Percentiles rank a stretch among this genome's conserved stretches.
Evolutionary conservation across 2,888 invertebrate species (phyloP).

Genomic region (Lydus trimaculatus): DNA sequence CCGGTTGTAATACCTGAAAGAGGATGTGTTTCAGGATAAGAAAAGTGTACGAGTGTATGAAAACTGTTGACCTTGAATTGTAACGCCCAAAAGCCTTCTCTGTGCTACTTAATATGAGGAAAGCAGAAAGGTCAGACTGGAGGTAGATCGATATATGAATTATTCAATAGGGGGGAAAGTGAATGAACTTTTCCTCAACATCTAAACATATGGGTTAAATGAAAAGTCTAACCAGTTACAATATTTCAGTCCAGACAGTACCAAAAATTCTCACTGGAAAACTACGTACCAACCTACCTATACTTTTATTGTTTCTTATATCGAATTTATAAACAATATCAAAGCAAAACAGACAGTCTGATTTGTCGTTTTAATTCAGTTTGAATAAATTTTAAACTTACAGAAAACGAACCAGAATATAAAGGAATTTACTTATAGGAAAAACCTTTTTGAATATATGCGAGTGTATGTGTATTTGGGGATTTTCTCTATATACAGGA

Average conservation of each 20-base stretch:
- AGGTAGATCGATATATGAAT: constrained; percentile 62
- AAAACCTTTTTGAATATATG: constrained; percentile 14
- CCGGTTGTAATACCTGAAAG: background rate
- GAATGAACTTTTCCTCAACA: constrained; percentile 60
- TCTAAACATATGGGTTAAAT: constrained; percentile 59
- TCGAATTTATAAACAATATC: background rate
- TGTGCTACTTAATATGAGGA: constrained; percentile 60
- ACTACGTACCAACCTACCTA: no score
- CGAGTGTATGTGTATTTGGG: constrained; percentile 20
- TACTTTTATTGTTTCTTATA: background rate
- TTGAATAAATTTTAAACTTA: background rate
- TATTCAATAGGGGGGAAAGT: constrained; percentile 62
- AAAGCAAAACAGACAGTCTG: background rate
- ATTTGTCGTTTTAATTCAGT: background rate
- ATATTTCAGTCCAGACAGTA: background rate
- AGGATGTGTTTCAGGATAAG: background rate
- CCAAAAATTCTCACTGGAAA: background rate
- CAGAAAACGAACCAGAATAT: background rate
- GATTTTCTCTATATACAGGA: constrained; percentile 19
- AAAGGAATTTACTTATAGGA: background rate
- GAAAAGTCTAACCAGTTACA: constrained; percentile 42
- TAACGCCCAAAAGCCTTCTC: constrained; percentile 43
- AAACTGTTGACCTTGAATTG: constrained; percentile 49
- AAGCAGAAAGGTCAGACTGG: constrained; percentile 61
- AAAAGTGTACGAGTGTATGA: constrained; percentile 11